Conservation (phyloP, 2,888 invertebrate genomes). For the Ormyrus rosae region DNA sequence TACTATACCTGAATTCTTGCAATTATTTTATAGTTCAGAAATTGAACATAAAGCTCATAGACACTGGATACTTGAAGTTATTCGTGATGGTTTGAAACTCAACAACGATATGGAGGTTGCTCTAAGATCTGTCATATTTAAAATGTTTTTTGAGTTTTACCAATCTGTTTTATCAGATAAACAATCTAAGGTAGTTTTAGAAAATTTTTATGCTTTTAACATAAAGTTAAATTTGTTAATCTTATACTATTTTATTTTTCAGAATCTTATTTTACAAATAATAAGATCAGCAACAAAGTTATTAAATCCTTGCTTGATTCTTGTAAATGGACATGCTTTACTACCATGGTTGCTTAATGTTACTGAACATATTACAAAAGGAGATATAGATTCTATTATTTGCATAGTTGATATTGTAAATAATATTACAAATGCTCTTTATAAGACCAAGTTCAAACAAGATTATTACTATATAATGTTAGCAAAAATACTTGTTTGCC, state of each 20-base stretch:
- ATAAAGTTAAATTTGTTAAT: slow-evolving; percentile 1
- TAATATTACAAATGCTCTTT: slow-evolving; percentile 62
- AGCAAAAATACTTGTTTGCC: slow-evolving; percentile 58
- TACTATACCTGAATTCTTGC: slow-evolving; percentile 91
- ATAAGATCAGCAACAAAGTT: slow-evolving; percentile 81
- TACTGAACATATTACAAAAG: slow-evolving; percentile 61
- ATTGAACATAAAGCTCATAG: slow-evolving; percentile 83
- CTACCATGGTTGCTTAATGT: slow-evolving; percentile 82
- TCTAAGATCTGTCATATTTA: slow-evolving; percentile 85
- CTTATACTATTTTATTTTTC: slow-evolving; percentile 56
- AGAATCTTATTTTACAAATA: slow-evolving; percentile 81
- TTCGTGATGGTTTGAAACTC: slow-evolving; percentile 86
- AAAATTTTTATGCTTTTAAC: slow-evolving; percentile 21
- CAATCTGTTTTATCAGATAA: slow-evolving; percentile 81
- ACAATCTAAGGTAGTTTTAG: slow-evolving; percentile 77
- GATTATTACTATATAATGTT: slow-evolving; percentile 60
- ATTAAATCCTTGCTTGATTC: slow-evolving; percentile 81
- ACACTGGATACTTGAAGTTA: slow-evolving; percentile 86
- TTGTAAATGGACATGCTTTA: slow-evolving; percentile 83
- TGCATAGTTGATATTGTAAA: slow-evolving; percentile 64
- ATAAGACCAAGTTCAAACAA: slow-evolving; percentile 58
- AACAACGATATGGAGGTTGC: slow-evolving; percentile 85
- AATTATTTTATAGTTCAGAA: slow-evolving; percentile 88
- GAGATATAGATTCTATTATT: slow-evolving; percentile 61
- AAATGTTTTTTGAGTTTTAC: slow-evolving; percentile 86